Evolutionary conservation across 2,888 invertebrate species (phyloP).

Genomic region (Craniophora ligustri): DNA sequence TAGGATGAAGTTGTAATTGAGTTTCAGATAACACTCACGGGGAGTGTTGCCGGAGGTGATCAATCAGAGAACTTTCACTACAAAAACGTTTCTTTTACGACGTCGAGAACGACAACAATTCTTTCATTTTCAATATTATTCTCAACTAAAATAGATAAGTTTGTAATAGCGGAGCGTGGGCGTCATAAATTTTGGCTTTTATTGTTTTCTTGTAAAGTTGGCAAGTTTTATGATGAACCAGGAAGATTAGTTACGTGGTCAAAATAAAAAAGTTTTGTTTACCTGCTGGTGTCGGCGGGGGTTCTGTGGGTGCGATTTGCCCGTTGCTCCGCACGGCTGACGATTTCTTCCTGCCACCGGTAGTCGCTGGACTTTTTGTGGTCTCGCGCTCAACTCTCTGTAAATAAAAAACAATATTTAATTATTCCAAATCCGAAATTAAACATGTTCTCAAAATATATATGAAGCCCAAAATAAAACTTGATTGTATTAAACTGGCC

Average conservation of each 20-base stretch:
- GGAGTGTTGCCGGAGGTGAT: constrained; percentile 25
- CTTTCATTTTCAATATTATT: constrained; percentile 49
- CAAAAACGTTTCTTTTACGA: constrained; percentile 53
- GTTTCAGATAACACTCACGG: constrained; percentile 26
- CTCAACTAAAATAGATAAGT: constrained; percentile 54
- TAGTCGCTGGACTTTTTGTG: constrained; percentile 82
- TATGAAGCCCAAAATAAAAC: constrained; percentile 31
- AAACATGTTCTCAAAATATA: constrained; percentile 33
- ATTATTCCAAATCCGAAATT: constrained; percentile 24
- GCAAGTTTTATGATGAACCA: constrained; percentile 42
- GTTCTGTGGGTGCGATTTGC: constrained; percentile 74
- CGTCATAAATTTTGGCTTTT: constrained; percentile 56
- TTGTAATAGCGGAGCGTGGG: too few relatives aligned
- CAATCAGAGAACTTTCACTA: constrained; percentile 58
- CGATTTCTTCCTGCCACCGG: constrained; percentile 81
- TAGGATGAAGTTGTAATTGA: constrained; percentile 25
- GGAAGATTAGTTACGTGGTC: constrained; percentile 25
- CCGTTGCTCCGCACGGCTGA: constrained; percentile 81
- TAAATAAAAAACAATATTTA: constrained; percentile 54
- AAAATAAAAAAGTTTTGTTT: constrained; percentile 42
- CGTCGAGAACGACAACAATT: constrained; percentile 34
- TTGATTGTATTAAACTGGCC: constrained; percentile 25
- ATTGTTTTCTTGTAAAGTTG: constrained; percentile 46
- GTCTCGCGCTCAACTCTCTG: constrained; percentile 83
- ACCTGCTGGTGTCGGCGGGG: constrained; percentile 76